Percentiles rank a stretch among this genome's conserved stretches.
phyloP scores from a whole-genome alignment of 2,888 invertebrate genomes.

The Amitus sp. region DNA sequence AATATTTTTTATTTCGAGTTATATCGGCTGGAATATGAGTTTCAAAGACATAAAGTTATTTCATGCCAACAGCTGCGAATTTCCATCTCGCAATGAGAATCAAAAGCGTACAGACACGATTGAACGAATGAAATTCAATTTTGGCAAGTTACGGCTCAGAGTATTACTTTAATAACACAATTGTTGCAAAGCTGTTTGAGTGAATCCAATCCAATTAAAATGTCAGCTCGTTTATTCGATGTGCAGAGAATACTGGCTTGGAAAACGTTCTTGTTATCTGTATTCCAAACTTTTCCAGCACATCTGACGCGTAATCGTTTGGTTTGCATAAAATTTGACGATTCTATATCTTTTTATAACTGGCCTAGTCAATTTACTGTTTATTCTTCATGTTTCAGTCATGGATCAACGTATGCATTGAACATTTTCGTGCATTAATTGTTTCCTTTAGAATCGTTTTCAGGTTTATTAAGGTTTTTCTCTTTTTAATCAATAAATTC shows the following conservation, averaged over 20 bases:
- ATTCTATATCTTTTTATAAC: constrained; percentile 12
- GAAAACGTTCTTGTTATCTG: constrained; percentile 26
- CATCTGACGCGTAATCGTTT: constrained; percentile 19
- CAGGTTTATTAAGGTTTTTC: no score
- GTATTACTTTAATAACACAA: constrained; percentile 29
- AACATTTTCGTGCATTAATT: no score
- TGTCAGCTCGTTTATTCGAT: constrained; percentile 34
- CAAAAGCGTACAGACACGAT: constrained; percentile 25
- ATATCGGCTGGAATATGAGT: no score
- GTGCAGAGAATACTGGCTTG: constrained; percentile 30
- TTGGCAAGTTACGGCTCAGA: constrained; percentile 22
- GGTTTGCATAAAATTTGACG: constrained; percentile 11
- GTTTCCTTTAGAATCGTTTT: no score
- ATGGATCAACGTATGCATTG: no score
- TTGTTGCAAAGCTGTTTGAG: constrained; percentile 31
- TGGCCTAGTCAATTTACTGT: no score
- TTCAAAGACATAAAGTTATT: no score
- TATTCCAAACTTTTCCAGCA: constrained; percentile 16
- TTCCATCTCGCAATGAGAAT: no score
- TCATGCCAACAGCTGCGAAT: no score
- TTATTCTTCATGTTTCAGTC: no score
- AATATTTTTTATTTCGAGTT: no score
- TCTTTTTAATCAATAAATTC: no score
- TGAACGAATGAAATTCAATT: constrained; percentile 29
- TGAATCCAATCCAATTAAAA: constrained; percentile 39